Evolutionary conservation across 2,888 invertebrate genomes (phyloP).

Genomic region (Rhimphoctona megacephalus): DNA sequence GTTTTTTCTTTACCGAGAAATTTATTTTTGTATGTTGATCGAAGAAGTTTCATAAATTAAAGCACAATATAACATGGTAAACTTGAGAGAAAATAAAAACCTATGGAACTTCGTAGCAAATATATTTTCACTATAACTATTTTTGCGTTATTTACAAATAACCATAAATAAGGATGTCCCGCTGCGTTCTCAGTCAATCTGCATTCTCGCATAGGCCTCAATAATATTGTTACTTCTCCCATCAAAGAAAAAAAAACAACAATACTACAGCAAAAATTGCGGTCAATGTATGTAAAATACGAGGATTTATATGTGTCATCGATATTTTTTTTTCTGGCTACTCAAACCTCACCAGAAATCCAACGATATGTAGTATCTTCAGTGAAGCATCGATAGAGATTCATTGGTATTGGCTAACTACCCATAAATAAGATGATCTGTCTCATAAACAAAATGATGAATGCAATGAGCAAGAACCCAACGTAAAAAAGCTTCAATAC

Average conservation of each 20-base stretch:
- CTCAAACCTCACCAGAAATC: slow-evolving; percentile 27
- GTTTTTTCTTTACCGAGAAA: background rate
- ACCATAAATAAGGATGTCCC: background rate
- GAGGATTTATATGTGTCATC: background rate
- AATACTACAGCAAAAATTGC: background rate
- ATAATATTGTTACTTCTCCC: background rate
- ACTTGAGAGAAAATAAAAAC: background rate
- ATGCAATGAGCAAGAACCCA: slow-evolving; percentile 20
- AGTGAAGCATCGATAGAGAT: background rate
- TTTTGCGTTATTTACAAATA: background rate
- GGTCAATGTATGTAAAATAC: background rate
- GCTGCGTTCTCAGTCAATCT: background rate
- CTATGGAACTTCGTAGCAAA: background rate
- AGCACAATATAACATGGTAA: background rate
- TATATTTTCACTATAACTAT: background rate
- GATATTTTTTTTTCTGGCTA: slow-evolving; percentile 1
- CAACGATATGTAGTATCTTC: background rate
- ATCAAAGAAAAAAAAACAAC: background rate
- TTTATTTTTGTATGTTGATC: background rate
- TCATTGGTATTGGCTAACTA: slow-evolving; percentile 42
- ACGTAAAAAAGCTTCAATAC: slow-evolving; percentile 23
- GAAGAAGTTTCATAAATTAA: background rate
- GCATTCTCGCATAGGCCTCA: background rate
- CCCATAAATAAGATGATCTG: slow-evolving; percentile 30
- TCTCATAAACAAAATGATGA: slow-evolving; percentile 50